Evolutionary conservation across 2,888 invertebrate species (phyloP).

Genomic region (Leptinotarsa tumamoca): DNA sequence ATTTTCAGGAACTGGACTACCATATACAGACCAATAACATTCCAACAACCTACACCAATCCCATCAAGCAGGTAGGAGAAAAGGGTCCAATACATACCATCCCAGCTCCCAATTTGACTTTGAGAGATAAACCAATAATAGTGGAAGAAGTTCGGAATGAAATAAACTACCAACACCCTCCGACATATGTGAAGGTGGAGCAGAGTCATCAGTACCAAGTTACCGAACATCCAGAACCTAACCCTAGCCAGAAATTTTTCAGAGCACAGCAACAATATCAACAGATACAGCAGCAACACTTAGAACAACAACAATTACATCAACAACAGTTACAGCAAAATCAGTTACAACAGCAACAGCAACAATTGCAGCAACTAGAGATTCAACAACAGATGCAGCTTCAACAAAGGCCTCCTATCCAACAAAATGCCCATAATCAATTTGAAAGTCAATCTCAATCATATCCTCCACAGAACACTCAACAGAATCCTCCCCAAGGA

Average conservation of each 20-base stretch:
- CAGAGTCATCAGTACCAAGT: conserved; percentile 69
- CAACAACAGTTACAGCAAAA: conserved; percentile 56
- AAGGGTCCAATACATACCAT: conserved; percentile 87
- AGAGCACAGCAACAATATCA: conserved; percentile 52
- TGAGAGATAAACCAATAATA: conserved; percentile 74
- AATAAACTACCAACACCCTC: conserved; percentile 25
- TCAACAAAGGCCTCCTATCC: conserved; percentile 41
- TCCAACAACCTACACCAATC: conserved; percentile 57
- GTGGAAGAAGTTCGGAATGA: conserved; percentile 60
- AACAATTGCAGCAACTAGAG: conserved; percentile 44
- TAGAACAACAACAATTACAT: conserved; percentile 55
- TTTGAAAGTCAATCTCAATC: conserved; percentile 34
- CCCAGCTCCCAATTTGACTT: conserved; percentile 84
- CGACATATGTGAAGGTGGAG: conserved; percentile 34
- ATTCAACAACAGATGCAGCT: conserved; percentile 56
- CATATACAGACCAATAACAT: conserved; percentile 63
- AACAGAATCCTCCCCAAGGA: conserved; percentile 35
- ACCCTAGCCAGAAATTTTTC: conserved; percentile 53
- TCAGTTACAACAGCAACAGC: conserved; percentile 42
- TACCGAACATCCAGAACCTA: conserved; percentile 67
- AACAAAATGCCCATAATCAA: conserved; percentile 39
- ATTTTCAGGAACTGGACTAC: conserved; percentile 59
- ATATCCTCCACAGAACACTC: conserved; percentile 31
- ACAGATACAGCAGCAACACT: conserved; percentile 49
- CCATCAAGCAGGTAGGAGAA: conserved; percentile 65